Percentiles rank a stretch among this genome's conserved stretches.
Conservation (phyloP, 2,113 vertebrate genomes). For the Propithecus coquereli region DNA sequence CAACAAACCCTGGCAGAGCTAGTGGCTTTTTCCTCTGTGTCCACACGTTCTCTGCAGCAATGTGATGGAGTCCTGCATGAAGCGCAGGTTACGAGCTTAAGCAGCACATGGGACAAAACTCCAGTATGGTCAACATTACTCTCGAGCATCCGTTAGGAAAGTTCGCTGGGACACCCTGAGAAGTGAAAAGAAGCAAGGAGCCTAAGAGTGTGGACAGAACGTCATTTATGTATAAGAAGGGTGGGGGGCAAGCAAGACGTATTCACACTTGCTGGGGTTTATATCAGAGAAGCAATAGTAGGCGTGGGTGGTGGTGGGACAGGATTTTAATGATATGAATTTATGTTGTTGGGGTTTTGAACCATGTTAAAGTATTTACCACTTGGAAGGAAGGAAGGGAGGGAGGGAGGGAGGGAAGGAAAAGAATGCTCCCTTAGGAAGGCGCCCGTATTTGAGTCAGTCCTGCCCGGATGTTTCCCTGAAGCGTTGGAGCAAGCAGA, state of each 20-base stretch:
- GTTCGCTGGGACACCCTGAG: not conserved
- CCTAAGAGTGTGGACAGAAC: not conserved
- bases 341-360: not conserved
- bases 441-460: accelerated
- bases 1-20: not conserved
- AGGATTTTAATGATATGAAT: not conserved
- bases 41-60: too few relatives aligned
- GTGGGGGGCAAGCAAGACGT: not conserved
- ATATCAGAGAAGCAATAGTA: not conserved
- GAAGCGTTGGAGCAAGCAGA: not conserved
- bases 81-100: not conserved
- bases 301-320: not conserved
- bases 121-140: not conserved
- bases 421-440: not conserved
- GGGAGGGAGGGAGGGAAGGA: too few relatives aligned
- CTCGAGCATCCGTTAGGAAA: not conserved
- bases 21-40: not conserved
- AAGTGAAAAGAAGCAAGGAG: not conserved
- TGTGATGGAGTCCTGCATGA: not conserved
- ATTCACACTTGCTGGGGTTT: not conserved
- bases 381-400: not conserved
- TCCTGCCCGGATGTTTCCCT: not conserved
- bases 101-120: not conserved
- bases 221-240: not conserved
- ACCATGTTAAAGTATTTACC: not conserved